Evolutionary conservation across 2,888 invertebrate species (phyloP), one percentile per base, ranked within the genome.

Genomic region (Platerodrilus igneus): DNA sequence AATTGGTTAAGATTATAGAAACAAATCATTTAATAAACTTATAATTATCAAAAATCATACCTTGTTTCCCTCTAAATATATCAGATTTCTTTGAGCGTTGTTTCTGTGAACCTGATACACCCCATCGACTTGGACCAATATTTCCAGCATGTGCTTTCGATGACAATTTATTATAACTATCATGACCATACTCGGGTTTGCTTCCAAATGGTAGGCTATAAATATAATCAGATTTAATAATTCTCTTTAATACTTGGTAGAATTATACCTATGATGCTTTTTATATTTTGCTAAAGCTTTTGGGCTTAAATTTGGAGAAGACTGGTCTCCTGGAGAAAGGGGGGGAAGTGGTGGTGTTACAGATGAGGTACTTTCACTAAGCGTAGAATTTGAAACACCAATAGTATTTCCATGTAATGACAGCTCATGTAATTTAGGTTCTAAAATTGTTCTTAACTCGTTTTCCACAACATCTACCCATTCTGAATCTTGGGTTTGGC

Each of bases 391-490:
- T 15, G 74, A 78, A n/a, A 79, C 78, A 5, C 76, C 77, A 3
- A 63, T 63, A 53, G 58, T 59, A 52, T 61, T 59, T 50, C 77
- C 65, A 35, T 71, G 74, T 36, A 80, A 66, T 20, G 78, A 69
- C 62, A 79, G 64, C 50, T 73, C 72, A n/a, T 83, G 79, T 34
- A 83, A 68, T 61, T 81, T 80, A 1, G 85, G 85, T 58, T 86
- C 85, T 47, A 86, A 64, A 57, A 86, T 86, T 62, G 83, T 82
- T 10, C 86, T 73, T 13, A 87, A 71, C 63, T 87, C 87, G 26
- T 83, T 83, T 62, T 87, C 86, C 6, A 86, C 86, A 29, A 85
- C 76, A 54, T 86, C 86, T 1, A 84, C 84, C 87, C 87, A 87
- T 65, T 86, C 86, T 17, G 83, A 78, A 55, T 85, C 84, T 50